Conservation (phyloP, 2,888 invertebrate genomes). For the Caenorhabditis wallacei region DNA sequence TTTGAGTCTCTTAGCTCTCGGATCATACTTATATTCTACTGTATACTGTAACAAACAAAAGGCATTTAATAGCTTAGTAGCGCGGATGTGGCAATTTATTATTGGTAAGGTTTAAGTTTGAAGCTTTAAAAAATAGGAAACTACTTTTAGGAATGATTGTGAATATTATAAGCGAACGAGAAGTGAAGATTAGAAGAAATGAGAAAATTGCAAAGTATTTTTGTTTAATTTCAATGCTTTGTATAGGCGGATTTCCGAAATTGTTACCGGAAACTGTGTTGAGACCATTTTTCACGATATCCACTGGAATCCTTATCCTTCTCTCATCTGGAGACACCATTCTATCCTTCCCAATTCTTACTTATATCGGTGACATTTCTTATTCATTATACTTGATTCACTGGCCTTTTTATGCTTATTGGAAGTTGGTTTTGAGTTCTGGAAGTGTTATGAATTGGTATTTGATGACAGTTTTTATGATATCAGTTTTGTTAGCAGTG, state of each 20-base stretch:
- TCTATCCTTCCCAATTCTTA: conserved; percentile 10
- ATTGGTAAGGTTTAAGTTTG: neutral
- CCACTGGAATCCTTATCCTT: conserved; percentile 21
- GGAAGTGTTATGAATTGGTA: conserved; percentile 9
- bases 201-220: neutral
- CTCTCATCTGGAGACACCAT: neutral
- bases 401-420: conserved; percentile 43
- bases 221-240: neutral
- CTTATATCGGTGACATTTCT: conserved; percentile 41
- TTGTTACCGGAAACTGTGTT: neutral
- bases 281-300: conserved; percentile 28
- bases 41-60: neutral
- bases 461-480: neutral
- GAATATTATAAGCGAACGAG: neutral
- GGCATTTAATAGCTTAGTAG: conserved; percentile 42
- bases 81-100: conserved; percentile 45
- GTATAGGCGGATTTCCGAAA: neutral
- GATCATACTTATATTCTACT: conserved; percentile 1
- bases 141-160: neutral
- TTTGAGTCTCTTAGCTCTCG: neutral
- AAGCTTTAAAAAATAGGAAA: neutral
- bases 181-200: neutral
- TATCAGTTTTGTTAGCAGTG: neutral
- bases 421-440: conserved; percentile 23
- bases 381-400: conserved; percentile 43